Evolutionary conservation across 2,888 invertebrate species (phyloP).

Genomic region (Choreutis nemorana): DNA sequence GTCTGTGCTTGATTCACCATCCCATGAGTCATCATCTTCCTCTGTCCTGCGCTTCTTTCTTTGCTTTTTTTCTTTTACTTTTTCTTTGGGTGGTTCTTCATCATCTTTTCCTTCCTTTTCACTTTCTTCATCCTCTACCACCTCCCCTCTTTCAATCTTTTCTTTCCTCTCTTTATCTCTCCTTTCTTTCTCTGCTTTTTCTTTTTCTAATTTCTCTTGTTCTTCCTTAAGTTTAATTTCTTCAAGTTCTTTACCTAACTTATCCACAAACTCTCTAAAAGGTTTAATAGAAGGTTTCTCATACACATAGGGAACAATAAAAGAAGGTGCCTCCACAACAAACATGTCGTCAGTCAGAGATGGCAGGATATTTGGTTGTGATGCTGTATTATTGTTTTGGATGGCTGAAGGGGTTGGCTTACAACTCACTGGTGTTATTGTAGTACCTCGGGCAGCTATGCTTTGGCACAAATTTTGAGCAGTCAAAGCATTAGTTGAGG

Average conservation of each 20-base stretch:
- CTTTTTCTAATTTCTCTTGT: slow-evolving; percentile 31
- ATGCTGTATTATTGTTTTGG: slow-evolving; percentile 18
- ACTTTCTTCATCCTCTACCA: slow-evolving; percentile 4
- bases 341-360: slow-evolving; percentile 92
- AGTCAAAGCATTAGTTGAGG: slow-evolving; percentile 26
- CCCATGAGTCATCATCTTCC: slow-evolving; percentile 70
- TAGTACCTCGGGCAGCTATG: slow-evolving; percentile 58
- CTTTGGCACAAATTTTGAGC: slow-evolving; percentile 54
- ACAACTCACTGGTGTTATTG: slow-evolving; percentile 61
- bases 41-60: slow-evolving; percentile 42
- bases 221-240: slow-evolving; percentile 45
- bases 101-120: slow-evolving; percentile 8
- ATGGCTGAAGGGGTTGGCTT: slow-evolving; percentile 17
- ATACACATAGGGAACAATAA: slow-evolving; percentile 92
- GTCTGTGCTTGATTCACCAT: slow-evolving; percentile 61
- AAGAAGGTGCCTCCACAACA: slow-evolving; percentile 91
- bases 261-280: slow-evolving; percentile 76
- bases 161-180: slow-evolving; percentile 53
- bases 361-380: slow-evolving; percentile 69
- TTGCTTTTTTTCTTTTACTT: slow-evolving; percentile 28
- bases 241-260: slow-evolving; percentile 71
- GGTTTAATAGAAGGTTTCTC: slow-evolving; percentile 88
- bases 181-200: slow-evolving; percentile 38
- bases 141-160: slow-evolving; percentile 26
- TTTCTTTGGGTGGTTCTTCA: slow-evolving; percentile 12